A percentile compares a stretch with the other conserved stretches of the same genome.
Evolutionary conservation across 2,797 vertebrate genomes (phyloP).

Genomic region (Melanogrammus aeglefinus): DNA sequence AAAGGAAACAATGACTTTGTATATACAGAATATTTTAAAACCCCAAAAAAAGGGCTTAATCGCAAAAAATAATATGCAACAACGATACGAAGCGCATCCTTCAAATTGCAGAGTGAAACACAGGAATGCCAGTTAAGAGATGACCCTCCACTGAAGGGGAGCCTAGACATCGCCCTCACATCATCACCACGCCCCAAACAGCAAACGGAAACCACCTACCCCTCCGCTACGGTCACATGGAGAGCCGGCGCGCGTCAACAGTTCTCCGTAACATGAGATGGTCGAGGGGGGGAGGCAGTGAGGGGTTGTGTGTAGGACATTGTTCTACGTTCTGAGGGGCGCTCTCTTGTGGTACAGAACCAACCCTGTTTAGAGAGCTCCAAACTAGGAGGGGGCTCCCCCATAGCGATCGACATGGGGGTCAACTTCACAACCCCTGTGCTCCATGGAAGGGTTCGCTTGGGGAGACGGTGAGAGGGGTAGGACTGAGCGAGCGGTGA

Average conservation of each 20-base stretch:
- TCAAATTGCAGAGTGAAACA: neutral
- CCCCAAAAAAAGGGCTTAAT: neutral
- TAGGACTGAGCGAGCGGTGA: neutral
- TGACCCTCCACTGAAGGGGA: neutral
- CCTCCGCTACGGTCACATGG: neutral
- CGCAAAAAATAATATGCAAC: neutral
- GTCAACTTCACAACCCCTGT: too few relatives aligned
- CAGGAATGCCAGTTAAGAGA: neutral
- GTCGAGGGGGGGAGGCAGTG: neutral
- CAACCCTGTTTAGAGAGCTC: too few relatives aligned
- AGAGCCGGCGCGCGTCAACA: neutral
- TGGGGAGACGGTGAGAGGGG: neutral
- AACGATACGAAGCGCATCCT: neutral
- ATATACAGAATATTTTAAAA: constrained; percentile 4
- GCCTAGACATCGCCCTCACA: neutral
- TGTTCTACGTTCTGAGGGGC: too few relatives aligned
- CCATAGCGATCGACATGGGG: too few relatives aligned
- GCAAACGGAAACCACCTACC: neutral
- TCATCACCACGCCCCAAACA: neutral
- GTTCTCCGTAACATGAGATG: neutral
- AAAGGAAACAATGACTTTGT: neutral
- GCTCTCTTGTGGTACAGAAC: too few relatives aligned
- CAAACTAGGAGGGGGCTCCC: too few relatives aligned
- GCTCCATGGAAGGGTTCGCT: neutral
- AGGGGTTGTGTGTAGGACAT: too few relatives aligned